Base-by-base conservation (phyloP, 2,888 invertebrate genomes). In the Agrilus mali region DNA sequence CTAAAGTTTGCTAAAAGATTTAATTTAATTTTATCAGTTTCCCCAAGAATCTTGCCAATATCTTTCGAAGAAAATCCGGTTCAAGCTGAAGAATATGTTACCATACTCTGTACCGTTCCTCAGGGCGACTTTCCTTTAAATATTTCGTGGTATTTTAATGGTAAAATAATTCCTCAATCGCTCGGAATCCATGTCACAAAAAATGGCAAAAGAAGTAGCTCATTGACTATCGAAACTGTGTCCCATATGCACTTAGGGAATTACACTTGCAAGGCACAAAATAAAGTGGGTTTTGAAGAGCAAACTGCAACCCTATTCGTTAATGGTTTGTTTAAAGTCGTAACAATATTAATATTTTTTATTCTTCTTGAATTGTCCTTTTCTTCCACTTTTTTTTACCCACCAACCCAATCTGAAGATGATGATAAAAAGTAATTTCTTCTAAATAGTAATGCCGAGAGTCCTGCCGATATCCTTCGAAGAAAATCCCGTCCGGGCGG, bases 181-280 rank as follows among this genome's bases (percentile, higher is more conserved):
- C 49, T 39, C 13, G 54, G 50, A 38, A 50, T 57, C 17, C 37
- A 46, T 6, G 44, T 55, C 7, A 48, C 51, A 7, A 44, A 49
- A 22, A 47, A 53, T 15, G 54, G 55, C 17, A 50, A 46, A 49
- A 48, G 57, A 77, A 46, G 81, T 80, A 47, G 75, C 72, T 58
- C 78, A 75, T 42, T 71, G 15, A 49, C 51, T 8, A 55, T 58
- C 27, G 57, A 57, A 42, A 53, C 54, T 10, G 50, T 58, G 14
- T 41, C 47, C 12, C 49, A 56, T 13, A 47, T 43, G 46, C 81
- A 84, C 57, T 78, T 78, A 36, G 84, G 84, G 44, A 73, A 78
- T 53, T 85, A 81, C 61, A 82, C 80, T 46, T 86, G 85, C 63
- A 71, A 74, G 50, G 83, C 69, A n/a, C 60, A 67, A 50, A 85